Evolutionary conservation across 1,140 invertebrate species (phyloP).

Genomic region (Muscidifurax raptorellus): DNA sequence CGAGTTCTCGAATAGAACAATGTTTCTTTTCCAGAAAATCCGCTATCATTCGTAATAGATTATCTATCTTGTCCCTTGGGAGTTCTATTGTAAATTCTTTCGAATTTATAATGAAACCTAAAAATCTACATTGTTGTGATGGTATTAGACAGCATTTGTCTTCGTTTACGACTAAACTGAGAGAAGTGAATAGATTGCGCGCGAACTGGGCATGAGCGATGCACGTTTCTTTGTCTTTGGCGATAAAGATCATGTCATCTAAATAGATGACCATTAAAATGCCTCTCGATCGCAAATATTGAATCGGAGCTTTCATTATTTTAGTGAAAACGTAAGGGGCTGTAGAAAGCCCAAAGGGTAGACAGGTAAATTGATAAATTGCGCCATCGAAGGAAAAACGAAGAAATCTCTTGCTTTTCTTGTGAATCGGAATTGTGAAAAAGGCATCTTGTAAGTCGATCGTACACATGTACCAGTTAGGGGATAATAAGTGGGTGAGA

Average conservation of each 20-base stretch:
- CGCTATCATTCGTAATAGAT: background rate
- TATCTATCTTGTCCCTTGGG: background rate
- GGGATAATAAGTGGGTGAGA: background rate
- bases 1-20: background rate
- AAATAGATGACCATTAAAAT: constrained; percentile 4
- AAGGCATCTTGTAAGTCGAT: constrained; percentile 18
- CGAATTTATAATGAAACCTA: constrained; percentile 50
- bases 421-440: constrained; percentile 33
- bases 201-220: background rate
- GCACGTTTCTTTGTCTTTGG: constrained; percentile 19
- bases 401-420: constrained; percentile 52
- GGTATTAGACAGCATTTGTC: constrained; percentile 46
- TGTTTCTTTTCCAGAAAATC: background rate
- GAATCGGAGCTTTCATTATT: background rate
- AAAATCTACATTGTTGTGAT: constrained; percentile 35
- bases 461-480: background rate
- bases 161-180: constrained; percentile 53
- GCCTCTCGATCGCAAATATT: background rate
- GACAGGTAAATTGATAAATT: background rate
- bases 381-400: constrained; percentile 35
- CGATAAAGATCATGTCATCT: constrained; percentile 19
- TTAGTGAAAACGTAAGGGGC: background rate
- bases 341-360: background rate
- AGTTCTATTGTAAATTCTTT: background rate
- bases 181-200: constrained; percentile 12